A percentile compares a stretch with the other conserved stretches of the same genome.
These are phyloP conservation scores for Grantiella picta DNA, from an alignment of 2,113 vertebrate genomes.

Conservation along the genomic window DNA sequence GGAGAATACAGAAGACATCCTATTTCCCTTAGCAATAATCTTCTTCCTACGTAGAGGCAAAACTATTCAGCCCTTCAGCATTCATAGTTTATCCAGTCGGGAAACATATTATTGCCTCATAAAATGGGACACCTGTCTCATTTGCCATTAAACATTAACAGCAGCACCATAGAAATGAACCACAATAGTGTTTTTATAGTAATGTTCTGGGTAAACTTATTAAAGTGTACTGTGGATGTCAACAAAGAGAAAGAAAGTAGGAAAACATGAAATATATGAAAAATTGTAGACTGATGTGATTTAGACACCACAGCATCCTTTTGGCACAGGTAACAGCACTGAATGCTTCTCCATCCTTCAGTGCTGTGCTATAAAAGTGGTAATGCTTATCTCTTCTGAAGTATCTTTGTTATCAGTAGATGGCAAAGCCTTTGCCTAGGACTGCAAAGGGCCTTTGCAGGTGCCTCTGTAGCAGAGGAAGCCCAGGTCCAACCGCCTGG, in stretches of 20 bases:
- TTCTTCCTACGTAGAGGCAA: background rate
- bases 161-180: background rate
- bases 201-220: constrained; percentile 14
- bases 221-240: background rate
- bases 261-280: background rate
- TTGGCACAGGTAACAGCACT: background rate
- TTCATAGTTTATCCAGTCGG: background rate
- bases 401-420: background rate
- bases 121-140: constrained; percentile 45
- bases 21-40: background rate
- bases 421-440: background rate
- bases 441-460: background rate
- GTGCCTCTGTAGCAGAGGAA: background rate
- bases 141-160: constrained; percentile 66
- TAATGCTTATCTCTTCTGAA: accelerated
- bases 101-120: constrained; percentile 11
- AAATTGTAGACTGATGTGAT: background rate
- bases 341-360: background rate
- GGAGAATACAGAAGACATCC: background rate
- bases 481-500: background rate
- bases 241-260: background rate
- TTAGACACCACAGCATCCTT: background rate
- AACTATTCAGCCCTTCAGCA: background rate
- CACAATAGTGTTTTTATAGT: constrained; percentile 2
- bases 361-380: accelerated